A percentile compares a stretch with the other conserved stretches of the same genome.
phyloP scores from a whole-genome alignment of 2,888 invertebrate genomes.

The Acrobasis repandana region DNA sequence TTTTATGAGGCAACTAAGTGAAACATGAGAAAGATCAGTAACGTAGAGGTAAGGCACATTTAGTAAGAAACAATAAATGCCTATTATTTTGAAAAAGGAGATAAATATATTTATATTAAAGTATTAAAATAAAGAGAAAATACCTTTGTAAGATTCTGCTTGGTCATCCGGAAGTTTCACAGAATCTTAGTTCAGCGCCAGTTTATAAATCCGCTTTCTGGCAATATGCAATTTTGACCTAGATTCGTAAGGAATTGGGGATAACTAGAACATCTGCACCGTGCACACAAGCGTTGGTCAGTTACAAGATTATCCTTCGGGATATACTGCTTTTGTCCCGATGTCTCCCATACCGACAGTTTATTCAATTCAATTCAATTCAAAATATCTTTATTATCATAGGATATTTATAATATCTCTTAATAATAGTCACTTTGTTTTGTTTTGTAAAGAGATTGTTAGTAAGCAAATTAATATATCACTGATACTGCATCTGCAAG shows the following conservation, averaged over 20 bases:
- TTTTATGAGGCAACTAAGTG: not conserved
- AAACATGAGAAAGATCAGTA: not conserved
- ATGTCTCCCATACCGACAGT: constrained; percentile 6
- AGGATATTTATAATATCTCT: too few relatives aligned
- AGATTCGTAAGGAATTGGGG: not conserved
- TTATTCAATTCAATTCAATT: too few relatives aligned
- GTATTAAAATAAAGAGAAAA: too few relatives aligned
- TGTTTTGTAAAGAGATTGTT: constrained; percentile 7
- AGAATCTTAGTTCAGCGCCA: not conserved
- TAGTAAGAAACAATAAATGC: too few relatives aligned
- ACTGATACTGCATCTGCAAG: too few relatives aligned
- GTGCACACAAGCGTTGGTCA: constrained; percentile 9
- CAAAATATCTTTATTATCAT: too few relatives aligned
- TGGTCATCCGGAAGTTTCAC: constrained; percentile 1
- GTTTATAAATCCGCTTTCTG: constrained; percentile 1
- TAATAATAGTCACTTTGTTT: too few relatives aligned
- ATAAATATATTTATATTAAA: too few relatives aligned
- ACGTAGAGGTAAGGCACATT: too few relatives aligned
- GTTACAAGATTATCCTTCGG: constrained; percentile 14
- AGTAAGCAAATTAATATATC: constrained; percentile 7
- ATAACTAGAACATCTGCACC: not conserved
- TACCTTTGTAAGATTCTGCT: not conserved
- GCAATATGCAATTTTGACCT: constrained; percentile 7
- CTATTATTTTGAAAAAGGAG: too few relatives aligned
- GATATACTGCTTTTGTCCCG: constrained; percentile 11